Percentiles rank a stretch among this genome's conserved stretches.
phyloP scores from a whole-genome alignment of 30 jellyfish, hydroid and myxozoan species.

The Nemopilema nomurai region DNA sequence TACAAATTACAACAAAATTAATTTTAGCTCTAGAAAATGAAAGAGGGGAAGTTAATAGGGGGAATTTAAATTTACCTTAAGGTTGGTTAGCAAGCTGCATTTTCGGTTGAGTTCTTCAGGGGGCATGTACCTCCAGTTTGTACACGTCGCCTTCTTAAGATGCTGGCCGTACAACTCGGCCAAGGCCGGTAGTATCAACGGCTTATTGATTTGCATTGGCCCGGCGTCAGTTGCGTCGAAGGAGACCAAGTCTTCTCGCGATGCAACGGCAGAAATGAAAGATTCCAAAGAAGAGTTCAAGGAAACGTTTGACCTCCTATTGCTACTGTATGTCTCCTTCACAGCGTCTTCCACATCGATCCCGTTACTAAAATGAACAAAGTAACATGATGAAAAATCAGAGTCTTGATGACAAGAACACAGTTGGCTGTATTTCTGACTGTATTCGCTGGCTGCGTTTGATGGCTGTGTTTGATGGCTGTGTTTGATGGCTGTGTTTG shows the following conservation, averaged over 20 bases:
- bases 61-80: slow-evolving; percentile 72
- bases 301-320: neutral
- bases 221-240: slow-evolving; percentile 65
- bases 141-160: slow-evolving; percentile 62
- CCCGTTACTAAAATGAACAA: neutral
- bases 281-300: slow-evolving; percentile 78
- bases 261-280: slow-evolving; percentile 88
- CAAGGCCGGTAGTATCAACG: slow-evolving; percentile 75
- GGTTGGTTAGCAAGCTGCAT: slow-evolving; percentile 79
- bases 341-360: slow-evolving; percentile 16
- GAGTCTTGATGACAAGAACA: too few species aligned
- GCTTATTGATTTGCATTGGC: slow-evolving; percentile 36
- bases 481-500: too few species aligned
- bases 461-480: too few species aligned
- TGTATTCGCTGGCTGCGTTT: too few species aligned
- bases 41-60: too few species aligned
- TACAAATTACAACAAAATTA: too few species aligned
- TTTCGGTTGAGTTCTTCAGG: slow-evolving; percentile 68
- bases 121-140: slow-evolving; percentile 80
- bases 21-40: too few species aligned
- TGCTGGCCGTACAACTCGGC: slow-evolving; percentile 74
- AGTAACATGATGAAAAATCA: too few species aligned
- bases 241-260: slow-evolving; percentile 75
- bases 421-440: too few species aligned
- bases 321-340: neutral